Conservation (phyloP, 1,140 invertebrate species). For the Sitobion miscanthi region DNA sequence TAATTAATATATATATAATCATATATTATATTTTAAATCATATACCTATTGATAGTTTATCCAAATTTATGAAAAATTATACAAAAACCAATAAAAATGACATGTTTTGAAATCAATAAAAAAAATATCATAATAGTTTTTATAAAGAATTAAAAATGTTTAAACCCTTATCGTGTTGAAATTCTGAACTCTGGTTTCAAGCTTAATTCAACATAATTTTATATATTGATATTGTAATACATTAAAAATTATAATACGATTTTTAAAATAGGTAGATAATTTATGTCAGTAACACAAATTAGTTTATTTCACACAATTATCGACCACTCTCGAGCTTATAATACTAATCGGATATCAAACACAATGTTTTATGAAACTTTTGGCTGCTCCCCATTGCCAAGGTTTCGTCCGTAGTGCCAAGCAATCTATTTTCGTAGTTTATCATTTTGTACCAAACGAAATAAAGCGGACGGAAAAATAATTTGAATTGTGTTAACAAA, state of each 20-base stretch:
- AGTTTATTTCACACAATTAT: constrained; percentile 24
- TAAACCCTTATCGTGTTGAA: neutral
- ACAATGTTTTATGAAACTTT: constrained; percentile 44
- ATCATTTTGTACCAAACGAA: constrained; percentile 41
- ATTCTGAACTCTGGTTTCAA: neutral
- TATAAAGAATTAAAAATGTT: neutral
- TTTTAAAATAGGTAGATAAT: neutral
- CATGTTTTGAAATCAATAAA: too few relatives aligned
- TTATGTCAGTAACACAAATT: neutral
- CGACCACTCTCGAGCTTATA: neutral
- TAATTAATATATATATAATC: neutral
- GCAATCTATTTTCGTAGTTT: constrained; percentile 48
- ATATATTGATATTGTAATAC: neutral
- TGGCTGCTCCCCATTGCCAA: constrained; percentile 42
- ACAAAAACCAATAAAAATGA: neutral
- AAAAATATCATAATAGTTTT: neutral
- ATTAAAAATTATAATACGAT: neutral
- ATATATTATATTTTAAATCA: neutral
- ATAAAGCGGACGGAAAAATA: constrained; percentile 31
- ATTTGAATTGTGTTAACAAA: constrained; percentile 31
- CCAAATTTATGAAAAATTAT: neutral
- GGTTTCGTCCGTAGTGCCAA: constrained; percentile 44
- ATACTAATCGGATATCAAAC: neutral
- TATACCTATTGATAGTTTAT: neutral
- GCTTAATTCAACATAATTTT: neutral